phyloP scores from a whole-genome alignment of 2,797 vertebrate genomes.

The Cygnus olor region DNA sequence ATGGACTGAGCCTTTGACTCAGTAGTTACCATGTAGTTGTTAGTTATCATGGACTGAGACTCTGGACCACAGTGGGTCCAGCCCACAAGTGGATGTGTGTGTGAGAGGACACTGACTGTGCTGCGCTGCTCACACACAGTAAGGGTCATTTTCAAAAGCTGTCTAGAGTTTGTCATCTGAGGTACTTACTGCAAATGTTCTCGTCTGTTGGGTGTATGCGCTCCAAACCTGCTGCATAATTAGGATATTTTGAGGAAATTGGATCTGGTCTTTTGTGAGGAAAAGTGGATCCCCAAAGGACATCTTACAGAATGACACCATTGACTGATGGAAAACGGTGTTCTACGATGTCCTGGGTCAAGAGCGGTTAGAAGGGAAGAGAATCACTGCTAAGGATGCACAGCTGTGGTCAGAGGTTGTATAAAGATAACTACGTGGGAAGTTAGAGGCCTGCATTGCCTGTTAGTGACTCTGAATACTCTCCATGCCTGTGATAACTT shows the following conservation, averaged over 20 bases:
- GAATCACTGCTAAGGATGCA: not conserved
- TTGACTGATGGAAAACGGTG: not conserved
- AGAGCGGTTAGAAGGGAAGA: not conserved
- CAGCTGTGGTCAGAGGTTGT: not conserved
- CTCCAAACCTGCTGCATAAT: not conserved
- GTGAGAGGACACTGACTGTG: fast-evolving
- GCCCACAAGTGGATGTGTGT: not conserved
- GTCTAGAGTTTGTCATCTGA: not conserved
- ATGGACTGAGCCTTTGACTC: not conserved
- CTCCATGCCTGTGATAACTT: not conserved
- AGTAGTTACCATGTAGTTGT: too few species aligned
- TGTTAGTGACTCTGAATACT: not conserved
- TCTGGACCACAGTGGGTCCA: not conserved
- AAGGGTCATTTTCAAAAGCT: not conserved
- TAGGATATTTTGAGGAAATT: not conserved
- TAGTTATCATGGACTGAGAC: not conserved
- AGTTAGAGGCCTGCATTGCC: not conserved
- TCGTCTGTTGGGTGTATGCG: not conserved
- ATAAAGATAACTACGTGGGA: not conserved
- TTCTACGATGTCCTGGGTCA: not conserved
- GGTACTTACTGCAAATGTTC: not conserved
- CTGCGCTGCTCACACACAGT: not conserved
- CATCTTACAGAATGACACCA: not conserved
- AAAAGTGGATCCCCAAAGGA: not conserved
- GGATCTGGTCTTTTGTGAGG: not conserved